Conservation (phyloP, 2,888 invertebrate species). For the Parnassius orleans region DNA sequence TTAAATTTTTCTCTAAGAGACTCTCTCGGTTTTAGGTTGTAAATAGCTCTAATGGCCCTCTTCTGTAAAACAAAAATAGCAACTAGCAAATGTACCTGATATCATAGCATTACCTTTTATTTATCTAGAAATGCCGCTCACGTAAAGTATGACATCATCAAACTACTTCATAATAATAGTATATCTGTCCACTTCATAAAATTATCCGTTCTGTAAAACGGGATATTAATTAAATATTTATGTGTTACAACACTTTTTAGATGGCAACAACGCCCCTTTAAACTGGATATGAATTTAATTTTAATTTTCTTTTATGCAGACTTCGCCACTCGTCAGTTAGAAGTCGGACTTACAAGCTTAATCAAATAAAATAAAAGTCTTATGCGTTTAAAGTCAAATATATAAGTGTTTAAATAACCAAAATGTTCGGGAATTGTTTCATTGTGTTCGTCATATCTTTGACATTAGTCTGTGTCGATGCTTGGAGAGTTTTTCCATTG, state of each 20-base stretch:
- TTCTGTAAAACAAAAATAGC: no score
- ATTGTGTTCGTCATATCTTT: slow-evolving; percentile 26
- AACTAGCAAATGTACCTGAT: not conserved
- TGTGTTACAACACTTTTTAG: slow-evolving; percentile 30
- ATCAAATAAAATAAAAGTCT: slow-evolving; percentile 32
- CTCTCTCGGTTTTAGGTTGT: no score
- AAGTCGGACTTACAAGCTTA: slow-evolving; percentile 42
- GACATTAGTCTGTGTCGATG: slow-evolving; percentile 24
- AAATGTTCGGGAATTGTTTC: slow-evolving; percentile 28
- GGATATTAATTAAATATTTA: slow-evolving; percentile 6
- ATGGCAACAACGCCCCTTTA: slow-evolving; percentile 28
- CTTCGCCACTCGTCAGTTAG: slow-evolving; percentile 29
- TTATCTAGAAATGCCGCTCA: not conserved
- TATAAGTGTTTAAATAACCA: slow-evolving; percentile 29
- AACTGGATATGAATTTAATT: slow-evolving; percentile 31
- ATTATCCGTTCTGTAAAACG: not conserved
- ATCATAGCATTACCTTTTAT: not conserved
- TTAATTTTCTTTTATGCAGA: slow-evolving; percentile 17
- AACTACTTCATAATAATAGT: not conserved
- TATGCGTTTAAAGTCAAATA: slow-evolving; percentile 32
- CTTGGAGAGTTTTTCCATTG: slow-evolving; percentile 48
- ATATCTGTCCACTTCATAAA: not conserved
- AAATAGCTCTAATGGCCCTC: no score
- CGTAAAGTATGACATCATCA: slow-evolving; percentile 4
- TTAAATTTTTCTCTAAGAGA: no score